Percentiles rank a stretch among this genome's conserved stretches.
Conservation (phyloP, 1,140 invertebrate species). For the Sipha flava region DNA sequence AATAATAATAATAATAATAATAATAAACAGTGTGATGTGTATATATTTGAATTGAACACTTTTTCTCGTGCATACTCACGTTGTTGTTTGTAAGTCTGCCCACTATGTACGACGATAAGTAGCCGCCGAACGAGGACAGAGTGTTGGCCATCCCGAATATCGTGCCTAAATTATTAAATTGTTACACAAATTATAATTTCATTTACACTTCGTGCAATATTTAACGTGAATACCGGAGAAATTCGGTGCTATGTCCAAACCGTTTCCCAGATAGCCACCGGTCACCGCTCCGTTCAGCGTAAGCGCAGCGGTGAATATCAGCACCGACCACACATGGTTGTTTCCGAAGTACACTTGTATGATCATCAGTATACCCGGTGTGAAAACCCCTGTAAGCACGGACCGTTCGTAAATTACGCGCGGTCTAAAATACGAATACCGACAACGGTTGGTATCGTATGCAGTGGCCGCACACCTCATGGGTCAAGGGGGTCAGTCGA, state of each 20-base stretch:
- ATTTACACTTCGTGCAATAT: background rate
- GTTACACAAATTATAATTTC: background rate
- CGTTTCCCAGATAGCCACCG: constrained; percentile 79
- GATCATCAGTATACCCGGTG: constrained; percentile 49
- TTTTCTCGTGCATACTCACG: constrained; percentile 46
- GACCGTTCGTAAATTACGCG: too few species aligned
- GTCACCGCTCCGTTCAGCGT: constrained; percentile 79
- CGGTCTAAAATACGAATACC: too few species aligned
- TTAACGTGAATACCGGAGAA: constrained; percentile 56
- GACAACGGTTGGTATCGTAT: too few species aligned
- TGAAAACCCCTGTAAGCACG: constrained; percentile 20
- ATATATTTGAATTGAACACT: too few species aligned
- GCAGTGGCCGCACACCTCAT: too few species aligned
- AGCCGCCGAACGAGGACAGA: constrained; percentile 78
- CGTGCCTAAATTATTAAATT: constrained; percentile 47
- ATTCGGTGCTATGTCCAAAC: constrained; percentile 79
- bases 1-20: too few species aligned
- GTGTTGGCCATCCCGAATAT: constrained; percentile 88
- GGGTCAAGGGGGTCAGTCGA: too few species aligned
- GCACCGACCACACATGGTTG: constrained; percentile 57
- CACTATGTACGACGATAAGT: constrained; percentile 75
- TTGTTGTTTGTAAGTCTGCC: constrained; percentile 67
- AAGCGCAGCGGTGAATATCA: constrained; percentile 64
- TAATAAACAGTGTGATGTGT: too few species aligned
- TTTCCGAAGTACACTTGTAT: constrained; percentile 59